These are phyloP conservation scores for Octomys mimax DNA, from an alignment of 2,797 vertebrate genomes.

Conservation along the genomic window DNA sequence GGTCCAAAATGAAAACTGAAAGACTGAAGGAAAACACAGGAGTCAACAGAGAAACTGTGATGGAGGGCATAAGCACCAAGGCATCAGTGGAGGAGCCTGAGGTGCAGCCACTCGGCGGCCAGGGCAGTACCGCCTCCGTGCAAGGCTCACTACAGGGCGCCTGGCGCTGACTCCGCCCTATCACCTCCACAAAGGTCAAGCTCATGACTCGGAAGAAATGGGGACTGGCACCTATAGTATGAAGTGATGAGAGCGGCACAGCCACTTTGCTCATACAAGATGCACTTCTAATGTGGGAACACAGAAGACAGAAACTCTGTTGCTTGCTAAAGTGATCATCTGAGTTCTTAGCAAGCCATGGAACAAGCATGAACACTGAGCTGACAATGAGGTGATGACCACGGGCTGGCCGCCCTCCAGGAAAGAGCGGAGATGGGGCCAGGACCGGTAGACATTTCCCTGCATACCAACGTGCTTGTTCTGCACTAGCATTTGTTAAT, in stretches of 20 bases:
- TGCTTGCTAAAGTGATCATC: neutral
- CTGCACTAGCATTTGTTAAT: neutral
- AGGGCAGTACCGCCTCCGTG: neutral
- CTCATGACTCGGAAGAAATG: neutral
- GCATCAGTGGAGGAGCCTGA: neutral
- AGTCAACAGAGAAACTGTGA: neutral
- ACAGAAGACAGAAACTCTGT: neutral
- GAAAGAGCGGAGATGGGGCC: neutral
- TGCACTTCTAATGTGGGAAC: neutral
- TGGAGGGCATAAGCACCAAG: neutral
- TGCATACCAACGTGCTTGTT: neutral
- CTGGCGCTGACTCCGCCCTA: neutral
- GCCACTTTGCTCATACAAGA: neutral
- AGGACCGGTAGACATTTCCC: conserved; percentile 25
- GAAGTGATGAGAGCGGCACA: neutral
- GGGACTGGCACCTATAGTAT: neutral
- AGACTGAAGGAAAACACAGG: neutral
- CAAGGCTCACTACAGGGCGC: neutral
- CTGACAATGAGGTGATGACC: neutral
- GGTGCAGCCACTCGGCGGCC: neutral
- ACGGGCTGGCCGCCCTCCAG: neutral
- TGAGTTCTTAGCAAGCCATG: conserved; percentile 29
- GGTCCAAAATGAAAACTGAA: neutral
- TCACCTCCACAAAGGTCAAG: neutral
- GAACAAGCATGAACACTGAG: neutral